Evolutionary conservation across 2,797 vertebrate species (phyloP).

Genomic region (Acridotheres tristis): DNA sequence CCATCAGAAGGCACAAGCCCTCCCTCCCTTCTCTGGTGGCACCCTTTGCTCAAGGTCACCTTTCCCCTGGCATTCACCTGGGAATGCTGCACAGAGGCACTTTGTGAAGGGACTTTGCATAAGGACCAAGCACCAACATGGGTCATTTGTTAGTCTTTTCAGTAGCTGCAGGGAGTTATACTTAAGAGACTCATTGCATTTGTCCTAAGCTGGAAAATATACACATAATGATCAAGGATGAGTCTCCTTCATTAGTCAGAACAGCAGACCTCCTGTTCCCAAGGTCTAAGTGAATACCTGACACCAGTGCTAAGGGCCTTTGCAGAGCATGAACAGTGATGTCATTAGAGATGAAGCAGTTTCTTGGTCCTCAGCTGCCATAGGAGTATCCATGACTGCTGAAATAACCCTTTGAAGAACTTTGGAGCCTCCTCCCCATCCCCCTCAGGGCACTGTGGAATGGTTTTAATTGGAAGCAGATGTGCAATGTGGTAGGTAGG

Average conservation of each 20-base stretch:
- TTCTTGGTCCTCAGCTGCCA: not conserved
- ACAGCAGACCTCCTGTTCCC: not conserved
- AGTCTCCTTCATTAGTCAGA: not conserved
- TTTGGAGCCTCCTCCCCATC: not conserved
- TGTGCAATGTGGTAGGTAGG: slow-evolving; percentile 44
- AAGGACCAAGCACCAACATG: not conserved
- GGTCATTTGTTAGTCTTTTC: not conserved
- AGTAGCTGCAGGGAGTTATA: not conserved
- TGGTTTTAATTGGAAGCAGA: slow-evolving; percentile 57
- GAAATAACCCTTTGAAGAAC: slow-evolving; percentile 27
- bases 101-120: not conserved
- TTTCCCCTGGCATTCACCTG: not conserved
- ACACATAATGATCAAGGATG: not conserved
- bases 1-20: not conserved
- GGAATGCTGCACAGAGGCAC: not conserved
- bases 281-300: not conserved
- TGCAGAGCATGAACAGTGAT: not conserved
- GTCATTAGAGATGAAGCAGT: not conserved
- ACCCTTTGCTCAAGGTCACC: not conserved
- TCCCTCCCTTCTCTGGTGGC: not conserved
- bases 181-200: not conserved
- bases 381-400: not conserved
- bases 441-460: not conserved
- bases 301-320: not conserved
- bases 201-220: not conserved